A percentile compares a stretch with the other conserved stretches of the same genome.
These are phyloP conservation scores for Copsychus sechellarum DNA, from an alignment of 2,113 vertebrate genomes.

Conservation along the genomic window DNA sequence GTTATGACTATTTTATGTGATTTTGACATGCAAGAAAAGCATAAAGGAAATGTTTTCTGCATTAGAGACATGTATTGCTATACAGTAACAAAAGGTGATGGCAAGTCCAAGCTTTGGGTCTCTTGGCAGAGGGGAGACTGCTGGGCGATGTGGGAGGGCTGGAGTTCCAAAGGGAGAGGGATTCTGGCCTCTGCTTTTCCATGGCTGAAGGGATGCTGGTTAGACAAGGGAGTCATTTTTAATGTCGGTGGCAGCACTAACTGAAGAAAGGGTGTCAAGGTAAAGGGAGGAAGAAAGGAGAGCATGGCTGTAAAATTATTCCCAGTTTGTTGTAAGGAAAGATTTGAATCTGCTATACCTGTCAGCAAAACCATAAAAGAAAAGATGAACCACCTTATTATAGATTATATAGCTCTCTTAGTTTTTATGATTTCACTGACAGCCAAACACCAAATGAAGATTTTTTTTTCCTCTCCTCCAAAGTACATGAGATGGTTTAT, in stretches of 20 bases:
- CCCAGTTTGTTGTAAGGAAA: neutral
- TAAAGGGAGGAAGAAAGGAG: neutral
- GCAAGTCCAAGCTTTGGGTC: neutral
- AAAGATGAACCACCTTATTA: slow-evolving; percentile 18
- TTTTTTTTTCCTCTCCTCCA: neutral
- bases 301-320: neutral
- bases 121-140: neutral
- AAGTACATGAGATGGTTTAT: neutral
- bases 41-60: neutral
- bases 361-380: slow-evolving; percentile 36
- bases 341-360: slow-evolving; percentile 4
- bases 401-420: neutral
- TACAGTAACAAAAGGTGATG: neutral
- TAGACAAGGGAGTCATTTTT: neutral
- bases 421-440: slow-evolving; percentile 24
- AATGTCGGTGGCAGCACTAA: neutral
- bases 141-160: neutral
- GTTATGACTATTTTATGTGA: neutral
- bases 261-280: neutral
- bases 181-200: neutral
- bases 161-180: accelerated
- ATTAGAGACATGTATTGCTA: accelerated
- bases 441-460: neutral
- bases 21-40: neutral
- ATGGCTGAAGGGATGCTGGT: neutral